Evolutionary conservation across 2,888 invertebrate species (phyloP), one percentile per base, ranked within the genome.

Genomic region (Meloe dianella): DNA sequence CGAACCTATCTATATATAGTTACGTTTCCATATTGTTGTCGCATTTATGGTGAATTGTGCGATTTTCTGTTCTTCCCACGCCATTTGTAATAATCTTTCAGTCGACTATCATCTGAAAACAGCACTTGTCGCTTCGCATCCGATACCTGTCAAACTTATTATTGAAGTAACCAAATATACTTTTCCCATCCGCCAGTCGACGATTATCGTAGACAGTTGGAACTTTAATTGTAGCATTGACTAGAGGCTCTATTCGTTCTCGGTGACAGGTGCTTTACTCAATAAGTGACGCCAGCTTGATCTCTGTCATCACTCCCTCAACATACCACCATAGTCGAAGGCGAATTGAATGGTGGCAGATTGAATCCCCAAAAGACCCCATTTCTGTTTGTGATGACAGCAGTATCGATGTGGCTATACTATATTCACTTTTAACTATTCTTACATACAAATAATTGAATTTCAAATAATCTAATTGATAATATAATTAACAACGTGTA

Each of bases 341-440:
- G 66, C 66, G 72, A 74, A 74, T 74, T 74, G 70, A 71, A 74
- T 74, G 57, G 69, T 64, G 71, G 70, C 68, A 72, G 73, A 73
- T 72, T 69, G 72, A 68, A 68, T 71, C 70, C 70, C 41, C 59
- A 57, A 17, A 63, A 62, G 66, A 65, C 62, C 63, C 64, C 62
- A 62, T 68, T 65, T 24, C 9, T 10, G 47, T 47, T 20, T 47
- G 20, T 47, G 47, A 20, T 47, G 20, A 10, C 47, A 47, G 20
- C 2, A 20, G 17, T 20, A 3, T 17, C 17, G 20, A 20, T 20
- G 9, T 47, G 60, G 64, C 24, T 17, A n/a, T n/a, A 24, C 17
- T 20, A 17, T 30, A 22, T 20, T 47, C 20, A 20, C 14, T 63
- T 57, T 41, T 57, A 17, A 63, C 57, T 27, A 57, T 56, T 62